A percentile compares a stretch with the other conserved stretches of the same genome.
Conservation (phyloP, 2,113 vertebrate species). For the Naja naja region DNA sequence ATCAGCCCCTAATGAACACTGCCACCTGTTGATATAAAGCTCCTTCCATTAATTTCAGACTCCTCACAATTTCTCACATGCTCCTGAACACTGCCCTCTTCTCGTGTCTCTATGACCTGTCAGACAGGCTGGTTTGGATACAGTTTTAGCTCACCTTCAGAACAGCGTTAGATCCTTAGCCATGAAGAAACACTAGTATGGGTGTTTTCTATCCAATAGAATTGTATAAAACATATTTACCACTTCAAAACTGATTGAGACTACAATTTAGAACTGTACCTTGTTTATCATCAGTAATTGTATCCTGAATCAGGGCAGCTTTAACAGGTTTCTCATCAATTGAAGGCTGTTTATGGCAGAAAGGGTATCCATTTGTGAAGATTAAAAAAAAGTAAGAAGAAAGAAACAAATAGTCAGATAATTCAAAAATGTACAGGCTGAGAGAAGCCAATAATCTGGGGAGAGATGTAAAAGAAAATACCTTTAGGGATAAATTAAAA, state of each 20-base stretch:
- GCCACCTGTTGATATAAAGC: background rate
- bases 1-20: background rate
- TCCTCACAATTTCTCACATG: background rate
- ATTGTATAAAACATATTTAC: background rate
- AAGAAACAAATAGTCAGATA: background rate
- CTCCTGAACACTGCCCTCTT: background rate
- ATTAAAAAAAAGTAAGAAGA: background rate
- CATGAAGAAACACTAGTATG: background rate
- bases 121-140: background rate
- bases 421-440: conserved; percentile 1
- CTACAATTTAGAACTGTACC: conserved; percentile 62
- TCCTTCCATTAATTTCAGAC: background rate
- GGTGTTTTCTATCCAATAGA: background rate
- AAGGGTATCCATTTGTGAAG: conserved; percentile 42
- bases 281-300: conserved; percentile 70
- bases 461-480: background rate
- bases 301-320: conserved; percentile 61
- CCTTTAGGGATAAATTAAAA: background rate
- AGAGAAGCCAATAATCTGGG: background rate
- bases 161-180: background rate
- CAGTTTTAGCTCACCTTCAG: background rate
- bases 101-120: background rate
- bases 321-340: conserved; percentile 68
- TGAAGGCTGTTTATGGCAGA: conserved; percentile 65
- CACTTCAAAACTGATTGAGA: background rate